These are phyloP conservation scores for Zeugodacus cucurbitae DNA, from an alignment of 1,140 invertebrate species.

Conservation along the genomic window DNA sequence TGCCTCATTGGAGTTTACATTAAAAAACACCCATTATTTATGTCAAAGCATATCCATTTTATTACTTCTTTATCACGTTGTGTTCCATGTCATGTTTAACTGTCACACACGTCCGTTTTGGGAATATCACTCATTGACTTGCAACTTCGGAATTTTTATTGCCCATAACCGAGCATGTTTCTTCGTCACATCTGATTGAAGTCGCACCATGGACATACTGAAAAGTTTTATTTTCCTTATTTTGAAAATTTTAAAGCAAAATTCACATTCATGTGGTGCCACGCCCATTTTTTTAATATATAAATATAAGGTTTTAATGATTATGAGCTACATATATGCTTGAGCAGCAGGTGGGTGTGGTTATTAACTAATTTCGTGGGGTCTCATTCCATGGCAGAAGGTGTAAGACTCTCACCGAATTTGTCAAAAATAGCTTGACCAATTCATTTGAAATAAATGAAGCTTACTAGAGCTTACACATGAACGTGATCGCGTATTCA, in stretches of 20 bases:
- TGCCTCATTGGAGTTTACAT: neutral
- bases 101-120: neutral
- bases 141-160: neutral
- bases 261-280: too few species aligned
- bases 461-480: neutral
- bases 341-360: too few species aligned
- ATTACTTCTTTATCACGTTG: neutral
- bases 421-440: too few species aligned
- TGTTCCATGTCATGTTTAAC: neutral
- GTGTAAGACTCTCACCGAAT: too few species aligned
- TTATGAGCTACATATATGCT: too few species aligned
- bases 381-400: too few species aligned
- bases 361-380: too few species aligned
- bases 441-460: neutral
- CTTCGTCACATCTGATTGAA: neutral
- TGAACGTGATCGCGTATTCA: neutral
- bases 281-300: too few species aligned
- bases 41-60: neutral
- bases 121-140: neutral
- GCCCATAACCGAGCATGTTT: neutral
- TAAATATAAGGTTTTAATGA: too few species aligned
- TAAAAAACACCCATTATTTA: neutral
- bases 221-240: neutral
- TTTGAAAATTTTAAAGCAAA: too few species aligned
- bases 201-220: neutral